Percentiles rank a stretch among this genome's conserved stretches.
These are phyloP conservation scores for Drosophila infuscata DNA, from an alignment of 2,888 invertebrate species.

Conservation along the genomic window DNA sequence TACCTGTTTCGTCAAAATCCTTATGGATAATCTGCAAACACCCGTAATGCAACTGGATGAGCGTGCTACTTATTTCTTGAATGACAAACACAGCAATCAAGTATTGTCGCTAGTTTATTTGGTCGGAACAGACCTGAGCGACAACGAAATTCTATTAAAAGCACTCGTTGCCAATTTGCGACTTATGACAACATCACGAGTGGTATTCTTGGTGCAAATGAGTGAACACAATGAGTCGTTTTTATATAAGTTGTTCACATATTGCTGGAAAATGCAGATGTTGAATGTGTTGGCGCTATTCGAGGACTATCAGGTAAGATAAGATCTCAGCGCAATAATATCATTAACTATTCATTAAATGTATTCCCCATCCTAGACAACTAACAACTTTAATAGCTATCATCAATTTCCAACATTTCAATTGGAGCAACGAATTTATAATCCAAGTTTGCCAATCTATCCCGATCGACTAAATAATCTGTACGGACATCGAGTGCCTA, in stretches of 20 bases:
- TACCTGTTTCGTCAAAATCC: constrained; percentile 30
- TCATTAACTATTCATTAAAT: background rate
- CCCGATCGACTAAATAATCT: constrained; percentile 69
- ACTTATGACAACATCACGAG: constrained; percentile 67
- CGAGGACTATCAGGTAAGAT: constrained; percentile 62
- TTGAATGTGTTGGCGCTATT: constrained; percentile 74
- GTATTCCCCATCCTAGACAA: constrained; percentile 35
- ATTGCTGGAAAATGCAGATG: constrained; percentile 68
- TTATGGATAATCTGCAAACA: constrained; percentile 56
- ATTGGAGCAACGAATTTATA: constrained; percentile 51
- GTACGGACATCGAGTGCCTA: constrained; percentile 60
- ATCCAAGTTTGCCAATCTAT: constrained; percentile 40
- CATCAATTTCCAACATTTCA: constrained; percentile 69
- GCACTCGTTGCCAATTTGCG: constrained; percentile 63
- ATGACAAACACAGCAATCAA: constrained; percentile 45
- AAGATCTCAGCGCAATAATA: no score
- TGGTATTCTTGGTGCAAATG: constrained; percentile 68
- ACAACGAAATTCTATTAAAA: constrained; percentile 55
- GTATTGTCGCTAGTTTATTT: constrained; percentile 69
- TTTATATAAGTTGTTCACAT: constrained; percentile 57
- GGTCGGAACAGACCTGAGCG: constrained; percentile 29
- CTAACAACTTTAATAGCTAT: constrained; percentile 67
- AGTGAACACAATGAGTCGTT: constrained; percentile 28
- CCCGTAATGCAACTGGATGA: constrained; percentile 72
- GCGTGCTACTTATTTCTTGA: constrained; percentile 56